These are phyloP conservation scores for Heliconius hortense DNA, from an alignment of 2,888 invertebrate genomes.

Conservation along the genomic window DNA sequence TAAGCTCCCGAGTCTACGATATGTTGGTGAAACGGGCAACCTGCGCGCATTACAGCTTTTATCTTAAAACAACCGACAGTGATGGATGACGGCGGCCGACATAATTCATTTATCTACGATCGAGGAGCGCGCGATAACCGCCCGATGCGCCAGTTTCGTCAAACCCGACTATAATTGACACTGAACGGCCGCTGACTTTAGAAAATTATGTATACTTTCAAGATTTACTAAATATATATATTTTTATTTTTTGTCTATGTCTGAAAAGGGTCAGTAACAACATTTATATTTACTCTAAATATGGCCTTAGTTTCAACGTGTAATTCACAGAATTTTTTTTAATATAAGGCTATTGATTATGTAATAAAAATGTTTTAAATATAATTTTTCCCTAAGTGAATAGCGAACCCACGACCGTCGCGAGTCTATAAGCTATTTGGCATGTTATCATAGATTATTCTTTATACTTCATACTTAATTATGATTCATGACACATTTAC, in stretches of 20 bases:
- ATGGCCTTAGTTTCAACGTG: background rate
- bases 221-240: background rate
- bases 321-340: background rate
- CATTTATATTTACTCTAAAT: background rate
- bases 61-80: conserved; percentile 73
- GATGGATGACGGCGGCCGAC: conserved; percentile 64
- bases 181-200: conserved; percentile 15
- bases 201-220: conserved; percentile 18
- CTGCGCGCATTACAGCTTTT: conserved; percentile 61
- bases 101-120: conserved; percentile 75
- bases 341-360: background rate
- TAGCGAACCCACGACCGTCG: background rate
- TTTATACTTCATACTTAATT: too few relatives aligned
- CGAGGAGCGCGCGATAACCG: conserved; percentile 53
- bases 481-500: too few relatives aligned
- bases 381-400: background rate
- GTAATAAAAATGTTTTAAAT: background rate
- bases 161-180: conserved; percentile 30
- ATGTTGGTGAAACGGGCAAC: conserved; percentile 49
- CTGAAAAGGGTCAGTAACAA: background rate
- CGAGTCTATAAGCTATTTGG: background rate
- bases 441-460: background rate
- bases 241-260: too few relatives aligned
- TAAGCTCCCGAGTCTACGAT: conserved; percentile 22
- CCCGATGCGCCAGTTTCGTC: conserved; percentile 37